These are phyloP conservation scores for Toxotes lorentzi DNA, from an alignment of 2,797 vertebrate genomes.

Conservation along the genomic window DNA sequence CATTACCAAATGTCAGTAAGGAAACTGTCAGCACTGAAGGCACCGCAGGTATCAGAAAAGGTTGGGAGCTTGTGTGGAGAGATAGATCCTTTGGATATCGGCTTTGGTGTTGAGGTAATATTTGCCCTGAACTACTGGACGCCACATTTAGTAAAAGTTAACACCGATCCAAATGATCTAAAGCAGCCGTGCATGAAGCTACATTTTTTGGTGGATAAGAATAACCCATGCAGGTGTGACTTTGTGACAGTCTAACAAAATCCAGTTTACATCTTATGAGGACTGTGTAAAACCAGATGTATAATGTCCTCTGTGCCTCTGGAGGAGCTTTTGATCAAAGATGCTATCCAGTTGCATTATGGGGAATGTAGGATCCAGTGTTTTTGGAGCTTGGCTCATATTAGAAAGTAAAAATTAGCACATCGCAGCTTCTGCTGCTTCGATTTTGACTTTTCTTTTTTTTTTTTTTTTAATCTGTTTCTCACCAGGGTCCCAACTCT, in stretches of 20 bases:
- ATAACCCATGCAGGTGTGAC: background rate
- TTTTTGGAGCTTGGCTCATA: background rate
- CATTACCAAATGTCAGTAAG: background rate
- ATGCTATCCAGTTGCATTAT: conserved; percentile 16
- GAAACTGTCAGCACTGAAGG: background rate
- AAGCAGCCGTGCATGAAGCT: conserved; percentile 8
- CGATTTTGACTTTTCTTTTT: background rate
- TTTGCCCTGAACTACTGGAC: background rate
- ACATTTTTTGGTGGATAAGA: background rate
- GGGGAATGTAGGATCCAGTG: conserved; percentile 2
- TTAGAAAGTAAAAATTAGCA: background rate
- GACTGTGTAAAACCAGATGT: background rate
- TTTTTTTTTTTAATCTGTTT: background rate
- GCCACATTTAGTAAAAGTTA: background rate
- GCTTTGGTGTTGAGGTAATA: no score
- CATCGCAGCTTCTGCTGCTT: background rate
- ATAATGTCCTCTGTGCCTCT: background rate
- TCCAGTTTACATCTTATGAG: background rate
- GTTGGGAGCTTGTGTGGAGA: background rate
- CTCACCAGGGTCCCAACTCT: background rate
- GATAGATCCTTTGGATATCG: background rate
- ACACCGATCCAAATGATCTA: background rate
- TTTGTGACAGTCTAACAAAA: background rate
- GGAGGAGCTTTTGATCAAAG: background rate
- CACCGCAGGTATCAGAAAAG: background rate